A percentile compares a stretch with the other conserved stretches of the same genome.
These are phyloP conservation scores for Montifringilla adamsi DNA, from an alignment of 2,113 vertebrate species.

Conservation along the genomic window DNA sequence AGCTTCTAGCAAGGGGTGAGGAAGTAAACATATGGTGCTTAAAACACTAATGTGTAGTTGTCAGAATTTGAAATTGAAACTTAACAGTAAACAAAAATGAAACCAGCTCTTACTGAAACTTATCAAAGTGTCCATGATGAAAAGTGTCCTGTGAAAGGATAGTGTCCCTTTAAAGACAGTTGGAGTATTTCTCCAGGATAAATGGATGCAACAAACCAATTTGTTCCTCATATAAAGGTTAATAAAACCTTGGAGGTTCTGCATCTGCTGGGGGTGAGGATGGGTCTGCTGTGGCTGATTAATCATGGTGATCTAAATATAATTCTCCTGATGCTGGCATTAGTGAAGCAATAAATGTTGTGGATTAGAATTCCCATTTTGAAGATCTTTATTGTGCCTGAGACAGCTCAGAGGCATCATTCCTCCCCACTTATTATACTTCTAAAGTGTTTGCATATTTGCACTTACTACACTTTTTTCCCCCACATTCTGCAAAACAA, in stretches of 20 bases:
- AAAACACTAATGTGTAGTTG: neutral
- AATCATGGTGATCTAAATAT: slow-evolving; percentile 25
- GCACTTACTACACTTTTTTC: neutral
- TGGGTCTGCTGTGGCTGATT: slow-evolving; percentile 4
- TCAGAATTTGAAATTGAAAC: slow-evolving; percentile 8
- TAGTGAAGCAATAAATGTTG: neutral
- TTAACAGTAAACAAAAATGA: neutral
- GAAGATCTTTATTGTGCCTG: neutral
- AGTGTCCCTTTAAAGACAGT: neutral
- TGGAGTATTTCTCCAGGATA: neutral
- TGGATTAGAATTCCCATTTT: neutral
- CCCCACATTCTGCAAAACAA: neutral
- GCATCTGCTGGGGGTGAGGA: neutral
- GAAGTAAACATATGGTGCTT: neutral
- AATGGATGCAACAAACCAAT: neutral
- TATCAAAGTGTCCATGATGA: accelerated
- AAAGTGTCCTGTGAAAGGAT: neutral
- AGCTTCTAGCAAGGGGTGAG: neutral
- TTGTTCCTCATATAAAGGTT: slow-evolving; percentile 35
- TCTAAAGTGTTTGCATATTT: neutral
- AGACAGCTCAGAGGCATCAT: neutral
- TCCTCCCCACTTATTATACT: neutral
- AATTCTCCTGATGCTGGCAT: slow-evolving; percentile 21
- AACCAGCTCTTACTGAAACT: neutral
- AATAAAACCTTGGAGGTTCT: slow-evolving; percentile 35